phyloP scores from a whole-genome alignment of 2,113 vertebrate genomes.

The Phalacrocorax pelagicus region DNA sequence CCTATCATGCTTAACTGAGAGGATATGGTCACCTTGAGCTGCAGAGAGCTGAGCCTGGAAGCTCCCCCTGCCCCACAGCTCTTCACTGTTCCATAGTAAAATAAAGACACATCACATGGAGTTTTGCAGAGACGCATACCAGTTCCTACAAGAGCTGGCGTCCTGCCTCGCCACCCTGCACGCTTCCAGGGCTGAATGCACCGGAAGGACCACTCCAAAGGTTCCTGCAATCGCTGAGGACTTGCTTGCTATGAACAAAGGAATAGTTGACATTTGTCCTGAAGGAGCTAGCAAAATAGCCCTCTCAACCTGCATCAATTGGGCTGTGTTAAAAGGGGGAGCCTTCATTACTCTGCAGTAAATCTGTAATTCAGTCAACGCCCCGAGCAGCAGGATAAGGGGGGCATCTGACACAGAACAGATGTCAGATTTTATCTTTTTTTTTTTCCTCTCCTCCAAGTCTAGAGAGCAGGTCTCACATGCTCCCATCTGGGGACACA shows the following conservation, averaged over 20 bases:
- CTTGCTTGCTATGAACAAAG: background rate
- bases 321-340: background rate
- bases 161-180: background rate
- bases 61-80: background rate
- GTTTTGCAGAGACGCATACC: background rate
- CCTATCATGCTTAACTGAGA: background rate
- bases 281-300: background rate
- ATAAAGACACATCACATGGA: background rate
- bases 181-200: fast-evolving
- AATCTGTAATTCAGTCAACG: background rate
- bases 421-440: slow-evolving; percentile 13
- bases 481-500: background rate
- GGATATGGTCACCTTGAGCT: background rate
- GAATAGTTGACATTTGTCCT: background rate
- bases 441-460: background rate
- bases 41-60: background rate
- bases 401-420: slow-evolving; percentile 4
- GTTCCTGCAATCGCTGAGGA: background rate
- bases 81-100: background rate
- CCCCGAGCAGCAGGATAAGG: slow-evolving; percentile 1
- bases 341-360: background rate
- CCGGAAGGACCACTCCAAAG: fast-evolving
- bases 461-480: background rate
- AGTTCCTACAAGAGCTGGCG: background rate
- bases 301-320: background rate